Evolutionary conservation across 1,140 invertebrate species (phyloP), one percentile per base, ranked within the genome.

Genomic region (Hirudo medicinalis): DNA sequence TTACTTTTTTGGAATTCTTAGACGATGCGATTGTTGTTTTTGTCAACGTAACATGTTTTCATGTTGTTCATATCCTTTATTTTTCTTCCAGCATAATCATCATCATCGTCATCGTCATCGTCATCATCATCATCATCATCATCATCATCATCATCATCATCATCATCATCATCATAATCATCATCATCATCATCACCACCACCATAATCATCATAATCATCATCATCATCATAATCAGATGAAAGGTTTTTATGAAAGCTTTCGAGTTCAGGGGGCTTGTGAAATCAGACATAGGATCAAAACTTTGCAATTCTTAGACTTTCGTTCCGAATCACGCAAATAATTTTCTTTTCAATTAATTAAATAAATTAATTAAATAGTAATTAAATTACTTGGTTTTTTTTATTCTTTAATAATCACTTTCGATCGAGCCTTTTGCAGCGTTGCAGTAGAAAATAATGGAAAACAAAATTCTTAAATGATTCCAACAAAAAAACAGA

Each of bases 61-160:
- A 68, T 29, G 1, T 6, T 36, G 1, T 36, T 68, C 27, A 68
- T 68, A 0, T 36, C 9, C 27, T 36, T 68, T n/a, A 36, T 68
- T n/a, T 36, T 68, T 13, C n/a, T n/a, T n/a, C n/a, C 19, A 68
- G 6, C 27, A 68, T 68, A 2, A 36, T 68, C 27, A 68, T 68
- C 15, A 67, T 68, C 67, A 68, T 68, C 67, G 17, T 68, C 67
- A 20, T 68, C 67, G 17, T 68, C 67, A 36, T 32, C 67, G 17
- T 68, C 22, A 20, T 68, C 67, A 68, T 68, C 27, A 68, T 32
- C 67, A 68, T 32, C 25, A 36, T 29, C 27, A 68, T 27, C 67
- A 68, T 68, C 67, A 36, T 68, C 27, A 68, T 68, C 67, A 36
- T 27, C 67, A 32, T 68, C 67, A 68, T 68, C 67, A 68, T 13